Evolutionary conservation across 2,888 invertebrate genomes (phyloP), one percentile per base, ranked within the genome.

Genomic region (Odontocerum albicorne): DNA sequence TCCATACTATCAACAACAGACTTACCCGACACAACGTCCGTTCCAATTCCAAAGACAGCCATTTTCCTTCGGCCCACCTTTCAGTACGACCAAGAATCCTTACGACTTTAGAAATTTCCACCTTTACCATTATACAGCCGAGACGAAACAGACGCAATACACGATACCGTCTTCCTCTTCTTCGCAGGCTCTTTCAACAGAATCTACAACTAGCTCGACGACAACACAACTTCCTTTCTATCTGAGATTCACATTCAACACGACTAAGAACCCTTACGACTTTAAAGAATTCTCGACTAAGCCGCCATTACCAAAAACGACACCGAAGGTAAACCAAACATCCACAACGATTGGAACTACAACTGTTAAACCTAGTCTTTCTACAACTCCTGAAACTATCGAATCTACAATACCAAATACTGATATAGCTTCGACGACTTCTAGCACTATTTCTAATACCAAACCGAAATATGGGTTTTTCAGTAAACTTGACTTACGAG

Each of bases 181-280:
- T 13, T 50, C 57, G 36, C 50, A 55, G 19, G 55, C 57, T 46
- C 54, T 50, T 13, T 39, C 55, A 10, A 57, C 55, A 7, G 43
- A 61, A 53, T 57, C 62, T 15, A 63, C 65, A 4, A 62, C 65
- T 7, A 64, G 64, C 6, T 54, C 62, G 40, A 60, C 45, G 32
- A 60, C 60, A 55, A 51, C 58, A 15, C 54, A 55, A 45, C 44
- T 45, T 7, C 64, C 58, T 62, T 50, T 71, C 49, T 62, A 47
- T 51, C 72, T 74, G 61, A 76, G 72, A 66, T 75, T 74, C 61
- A 75, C 74, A 3, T 68, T 75, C 27, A 71, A 77, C 13, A 75
- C 80, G 10, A 82, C 82, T 8, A 76, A 74, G 68, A 82, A 75
- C 65, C 82, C 82, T 1, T 83, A 82, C 67, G 74, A 76, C 61